Conservation (phyloP, 2,113 vertebrate species). For the Scartelaos histophorus region DNA sequence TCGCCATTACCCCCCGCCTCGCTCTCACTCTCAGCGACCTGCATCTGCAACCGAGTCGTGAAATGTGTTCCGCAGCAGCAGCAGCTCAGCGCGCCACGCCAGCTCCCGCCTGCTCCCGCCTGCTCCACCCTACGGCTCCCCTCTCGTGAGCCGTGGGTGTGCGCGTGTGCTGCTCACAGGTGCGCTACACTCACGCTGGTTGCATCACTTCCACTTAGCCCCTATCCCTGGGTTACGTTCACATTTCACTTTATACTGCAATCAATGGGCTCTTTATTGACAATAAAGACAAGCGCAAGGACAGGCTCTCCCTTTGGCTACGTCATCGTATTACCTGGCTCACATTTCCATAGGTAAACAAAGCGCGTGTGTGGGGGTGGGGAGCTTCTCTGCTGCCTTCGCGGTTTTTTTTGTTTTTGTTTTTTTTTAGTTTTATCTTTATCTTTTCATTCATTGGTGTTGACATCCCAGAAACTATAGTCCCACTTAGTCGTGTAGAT, state of each 20-base stretch:
- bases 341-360: constrained; percentile 70
- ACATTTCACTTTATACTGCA: not conserved
- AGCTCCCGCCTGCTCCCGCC: constrained; percentile 17
- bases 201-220: constrained; percentile 60
- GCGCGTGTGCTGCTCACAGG: constrained; percentile 63
- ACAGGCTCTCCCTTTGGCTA: constrained; percentile 2
- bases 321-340: constrained; percentile 61
- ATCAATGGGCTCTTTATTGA: not conserved
- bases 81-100: constrained; percentile 66
- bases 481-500: too few species aligned
- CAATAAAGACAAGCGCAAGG: not conserved
- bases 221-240: not conserved
- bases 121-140: constrained; percentile 71
- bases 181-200: constrained; percentile 52
- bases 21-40: constrained; percentile 46
- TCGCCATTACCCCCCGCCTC: constrained; percentile 51
- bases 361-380: constrained; percentile 34
- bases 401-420: not conserved
- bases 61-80: constrained; percentile 59
- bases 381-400: not conserved
- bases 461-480: too few species aligned
- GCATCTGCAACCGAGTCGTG: constrained; percentile 65
- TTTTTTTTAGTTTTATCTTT: not conserved
- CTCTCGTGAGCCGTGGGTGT: constrained; percentile 30
- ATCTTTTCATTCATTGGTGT: too few species aligned